Evolutionary conservation across 2,113 vertebrate genomes (phyloP), one percentile per base, ranked within the genome.

Genomic region (Alligator sinensis): DNA sequence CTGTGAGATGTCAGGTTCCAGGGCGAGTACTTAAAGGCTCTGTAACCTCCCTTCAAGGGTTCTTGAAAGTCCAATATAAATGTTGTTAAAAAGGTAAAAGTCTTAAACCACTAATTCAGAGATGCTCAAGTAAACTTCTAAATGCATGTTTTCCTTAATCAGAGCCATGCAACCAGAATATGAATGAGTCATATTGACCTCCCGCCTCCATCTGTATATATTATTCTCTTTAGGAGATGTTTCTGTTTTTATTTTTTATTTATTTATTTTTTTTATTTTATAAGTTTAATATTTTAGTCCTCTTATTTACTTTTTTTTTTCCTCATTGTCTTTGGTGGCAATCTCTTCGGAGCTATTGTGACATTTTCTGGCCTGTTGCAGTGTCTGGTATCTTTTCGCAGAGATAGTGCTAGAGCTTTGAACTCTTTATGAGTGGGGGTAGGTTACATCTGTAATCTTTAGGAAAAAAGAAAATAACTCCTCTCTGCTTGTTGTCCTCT

Each of bases 1-100:
- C n/a, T 47, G 70, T 74, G 70, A 11, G 47, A 30, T 74, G 34
- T 47, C 34, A 74, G 34, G 38, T 47, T 74, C 70, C 47, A 22
- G 70, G 21, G 38, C 21, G 34, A 21, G 11, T 12, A 30, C 24
- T 22, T 13, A 21, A 47, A 21, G 11, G 70, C 34, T 24, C 24
- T 24, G 21, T 25, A 22, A 11, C 24, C 24, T 76, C 15, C 1
- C 25, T 2, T 0, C 12, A 82, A 77, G 11, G 60, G n/a, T 17
- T 68, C 68, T 55, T 21, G 81, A 14, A 88, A 79, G 5, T 83
- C 80, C 19, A 70, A 63, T 17, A 3, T 30, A 25, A 30, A 19
- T 59, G 25, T 72, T 93, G 47, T 74, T 55, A 13, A 84, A 89
- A 90, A 30, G 10, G n/a, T 64, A 91, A 89, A 92, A 94, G 4